Base-by-base conservation (phyloP, 2,113 vertebrate species). In the Mirounga angustirostris region DNA sequence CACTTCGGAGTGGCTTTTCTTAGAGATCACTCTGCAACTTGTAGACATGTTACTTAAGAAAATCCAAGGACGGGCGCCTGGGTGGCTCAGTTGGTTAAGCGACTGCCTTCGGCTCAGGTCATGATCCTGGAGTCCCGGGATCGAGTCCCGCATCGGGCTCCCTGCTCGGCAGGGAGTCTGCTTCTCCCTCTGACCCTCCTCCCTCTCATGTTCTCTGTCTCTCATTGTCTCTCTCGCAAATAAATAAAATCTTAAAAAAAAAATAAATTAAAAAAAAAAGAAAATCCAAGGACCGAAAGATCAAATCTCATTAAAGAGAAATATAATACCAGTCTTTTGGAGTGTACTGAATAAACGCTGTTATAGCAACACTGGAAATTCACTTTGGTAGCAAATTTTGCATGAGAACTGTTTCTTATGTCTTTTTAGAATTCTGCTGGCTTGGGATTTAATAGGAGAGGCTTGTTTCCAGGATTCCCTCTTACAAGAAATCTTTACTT, bases 401-500 rank as follows among this genome's bases (percentile, higher is more conserved):
- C 3, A 4, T 46, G 79, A 71, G 43, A 65, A 59, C 52, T 56
- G 19, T 81, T 58, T 63, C 81, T 95, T 61, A n/a, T 11, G 50
- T 81, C 36, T 69, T 94, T 81, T 36, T 67, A 63, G 91, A 82
- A 78, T 91, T 92, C 46, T 78, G 2, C 59, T 86, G 73, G 21
- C 5, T 54, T 79, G 11, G 36, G 13, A 16, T 97, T 92, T 69
- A n/a, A 30, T 33, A 95, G 78, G 19, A 46, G 22, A 89, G 67
- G 21, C 28, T 91, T 43, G 7, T 91, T 96, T 93, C 81, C 19
- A 78, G 22, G 83, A 83, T 90, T 96, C 30, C 8, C 9, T 96
- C 13, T 95, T 96, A 92, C 9, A 74, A 92, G 30, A 85, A 96
- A 73, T 89, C 54, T 86, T 91, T 84, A 26, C 19, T 83, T 43